Conservation (phyloP, 2,797 vertebrate genomes). For the Garrulus glandarius region DNA sequence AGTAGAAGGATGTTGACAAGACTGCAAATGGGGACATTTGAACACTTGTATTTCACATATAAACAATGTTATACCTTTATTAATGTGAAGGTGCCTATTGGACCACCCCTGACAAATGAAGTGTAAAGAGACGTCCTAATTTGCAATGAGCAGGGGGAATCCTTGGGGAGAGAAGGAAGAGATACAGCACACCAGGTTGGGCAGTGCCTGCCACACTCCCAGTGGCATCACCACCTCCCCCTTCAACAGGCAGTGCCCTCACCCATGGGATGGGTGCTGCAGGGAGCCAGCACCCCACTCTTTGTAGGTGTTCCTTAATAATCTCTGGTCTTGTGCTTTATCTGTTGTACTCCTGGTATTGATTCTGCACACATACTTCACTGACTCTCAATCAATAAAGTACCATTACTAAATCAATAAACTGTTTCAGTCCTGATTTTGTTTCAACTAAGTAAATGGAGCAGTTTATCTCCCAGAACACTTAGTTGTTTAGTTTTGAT, state of each 20-base stretch:
- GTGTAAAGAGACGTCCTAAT: not conserved
- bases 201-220: too few relatives aligned
- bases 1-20: not conserved
- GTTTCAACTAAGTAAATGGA: not conserved
- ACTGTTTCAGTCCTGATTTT: not conserved
- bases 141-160: not conserved
- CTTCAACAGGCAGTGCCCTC: rapidly evolving
- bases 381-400: not conserved
- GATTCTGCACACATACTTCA: not conserved
- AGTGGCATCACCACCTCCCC: not conserved
- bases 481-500: not conserved
- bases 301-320: not conserved
- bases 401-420: not conserved
- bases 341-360: not conserved
- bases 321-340: not conserved
- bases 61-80: not conserved
- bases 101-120: not conserved
- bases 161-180: not conserved
- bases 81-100: not conserved
- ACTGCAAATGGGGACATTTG: not conserved
- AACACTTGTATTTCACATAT: not conserved
- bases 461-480: not conserved
- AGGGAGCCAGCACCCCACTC: rapidly evolving
- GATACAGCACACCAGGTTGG: rapidly evolving
- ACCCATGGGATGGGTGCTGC: not conserved